Conservation (phyloP, 1,140 invertebrate genomes). For the Drosophila funebris region DNA sequence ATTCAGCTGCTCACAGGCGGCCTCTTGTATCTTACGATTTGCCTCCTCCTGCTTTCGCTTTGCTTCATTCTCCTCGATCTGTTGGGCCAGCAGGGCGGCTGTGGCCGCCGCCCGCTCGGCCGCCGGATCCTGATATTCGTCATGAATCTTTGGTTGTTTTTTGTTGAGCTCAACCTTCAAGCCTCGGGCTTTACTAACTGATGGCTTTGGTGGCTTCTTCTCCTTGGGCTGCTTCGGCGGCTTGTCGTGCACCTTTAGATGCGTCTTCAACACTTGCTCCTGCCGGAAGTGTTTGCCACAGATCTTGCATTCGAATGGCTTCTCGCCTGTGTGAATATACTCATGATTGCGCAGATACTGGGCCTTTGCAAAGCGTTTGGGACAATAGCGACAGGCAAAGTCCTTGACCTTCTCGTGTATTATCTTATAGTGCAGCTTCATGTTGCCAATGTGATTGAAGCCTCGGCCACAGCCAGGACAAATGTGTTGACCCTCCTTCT, state of each 20-base stretch:
- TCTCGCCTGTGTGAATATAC: slow-evolving; percentile 84
- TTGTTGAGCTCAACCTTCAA: slow-evolving; percentile 47
- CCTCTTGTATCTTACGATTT: slow-evolving; percentile 69
- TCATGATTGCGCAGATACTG: slow-evolving; percentile 82
- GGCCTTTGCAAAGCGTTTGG: slow-evolving; percentile 78
- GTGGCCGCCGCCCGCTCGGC: slow-evolving; percentile 67
- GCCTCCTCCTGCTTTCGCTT: slow-evolving; percentile 76
- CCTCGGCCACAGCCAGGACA: slow-evolving; percentile 77
- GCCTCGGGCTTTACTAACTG: slow-evolving; percentile 56
- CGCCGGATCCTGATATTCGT: slow-evolving; percentile 69
- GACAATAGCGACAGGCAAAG: slow-evolving; percentile 78
- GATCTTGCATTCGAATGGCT: slow-evolving; percentile 74
- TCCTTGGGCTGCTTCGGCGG: slow-evolving; percentile 53
- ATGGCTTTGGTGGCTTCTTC: slow-evolving; percentile 48
- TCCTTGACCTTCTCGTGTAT: slow-evolving; percentile 81
- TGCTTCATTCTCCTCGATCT: slow-evolving; percentile 69
- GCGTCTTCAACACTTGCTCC: slow-evolving; percentile 73
- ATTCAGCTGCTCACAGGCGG: slow-evolving; percentile 71
- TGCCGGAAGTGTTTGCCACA: slow-evolving; percentile 80
- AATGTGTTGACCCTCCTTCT: slow-evolving; percentile 78
- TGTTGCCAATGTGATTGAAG: slow-evolving; percentile 76
- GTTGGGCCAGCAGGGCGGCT: slow-evolving; percentile 65
- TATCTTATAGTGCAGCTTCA: slow-evolving; percentile 78
- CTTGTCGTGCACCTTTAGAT: slow-evolving; percentile 77
- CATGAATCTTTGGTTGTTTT: slow-evolving; percentile 66